phyloP scores from a whole-genome alignment of 2,797 vertebrate genomes.

The Pyrocephalus nanus region DNA sequence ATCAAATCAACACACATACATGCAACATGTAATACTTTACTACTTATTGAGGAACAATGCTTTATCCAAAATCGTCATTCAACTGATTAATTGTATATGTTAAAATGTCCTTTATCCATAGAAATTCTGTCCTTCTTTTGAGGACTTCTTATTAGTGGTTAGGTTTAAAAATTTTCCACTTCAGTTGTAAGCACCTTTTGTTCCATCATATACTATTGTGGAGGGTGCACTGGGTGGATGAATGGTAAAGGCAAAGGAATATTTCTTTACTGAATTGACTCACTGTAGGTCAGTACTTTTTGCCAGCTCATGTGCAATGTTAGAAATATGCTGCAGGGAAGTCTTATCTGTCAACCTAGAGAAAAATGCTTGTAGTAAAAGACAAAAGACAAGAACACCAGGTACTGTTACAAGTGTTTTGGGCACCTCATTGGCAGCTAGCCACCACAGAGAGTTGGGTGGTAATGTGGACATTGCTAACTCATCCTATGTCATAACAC shows the following conservation, averaged over 20 bases:
- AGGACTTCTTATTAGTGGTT: neutral
- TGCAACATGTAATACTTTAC: neutral
- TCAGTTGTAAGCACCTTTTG: neutral
- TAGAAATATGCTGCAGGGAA: neutral
- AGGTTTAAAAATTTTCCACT: neutral
- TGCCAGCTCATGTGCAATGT: neutral
- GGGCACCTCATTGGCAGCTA: neutral
- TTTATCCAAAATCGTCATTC: neutral
- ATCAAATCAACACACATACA: neutral
- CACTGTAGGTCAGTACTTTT: neutral
- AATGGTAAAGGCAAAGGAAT: neutral
- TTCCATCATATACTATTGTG: neutral
- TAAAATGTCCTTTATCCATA: neutral
- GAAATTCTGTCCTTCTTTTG: neutral
- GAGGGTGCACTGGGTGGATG: neutral
- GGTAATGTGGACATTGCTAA: neutral
- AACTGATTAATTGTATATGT: neutral
- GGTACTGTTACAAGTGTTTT: neutral
- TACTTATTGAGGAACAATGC: neutral
- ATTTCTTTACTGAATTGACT: neutral
- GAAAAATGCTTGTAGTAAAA: neutral
- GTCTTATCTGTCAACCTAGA: neutral
- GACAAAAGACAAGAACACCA: neutral
- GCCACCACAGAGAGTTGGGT: neutral
- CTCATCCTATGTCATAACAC: neutral